phyloP scores from a whole-genome alignment of 2,113 vertebrate species.

The Trogon surrucura region DNA sequence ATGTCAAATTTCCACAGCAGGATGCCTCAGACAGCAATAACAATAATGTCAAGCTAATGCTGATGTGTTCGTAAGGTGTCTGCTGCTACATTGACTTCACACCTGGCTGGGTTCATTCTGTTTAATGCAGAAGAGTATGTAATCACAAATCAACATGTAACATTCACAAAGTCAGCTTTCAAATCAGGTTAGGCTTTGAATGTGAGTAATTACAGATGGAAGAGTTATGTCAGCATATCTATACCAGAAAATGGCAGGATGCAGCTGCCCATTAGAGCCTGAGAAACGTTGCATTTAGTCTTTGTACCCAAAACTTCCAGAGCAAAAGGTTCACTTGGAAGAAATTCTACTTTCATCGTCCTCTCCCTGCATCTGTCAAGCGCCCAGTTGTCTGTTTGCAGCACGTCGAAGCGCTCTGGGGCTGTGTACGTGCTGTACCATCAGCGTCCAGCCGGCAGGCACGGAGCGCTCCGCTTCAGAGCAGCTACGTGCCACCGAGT shows the following conservation, averaged over 20 bases:
- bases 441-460: background rate
- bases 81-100: background rate
- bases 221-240: background rate
- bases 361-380: background rate
- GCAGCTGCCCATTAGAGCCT: background rate
- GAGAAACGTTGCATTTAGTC: background rate
- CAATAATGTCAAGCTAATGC: background rate
- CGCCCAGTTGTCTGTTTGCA: background rate
- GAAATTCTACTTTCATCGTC: background rate
- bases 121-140: background rate
- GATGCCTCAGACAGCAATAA: background rate
- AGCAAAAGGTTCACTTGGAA: background rate
- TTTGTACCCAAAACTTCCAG: background rate
- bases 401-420: background rate
- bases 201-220: background rate
- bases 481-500: background rate
- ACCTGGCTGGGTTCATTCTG: background rate
- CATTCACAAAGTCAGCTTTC: background rate
- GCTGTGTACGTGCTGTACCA: background rate
- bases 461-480: background rate
- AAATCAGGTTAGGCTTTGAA: background rate
- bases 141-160: background rate
- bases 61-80: background rate
- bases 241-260: background rate
- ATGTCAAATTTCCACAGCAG: background rate